These are phyloP conservation scores for Malurus melanocephalus DNA, from an alignment of 2,113 vertebrate species.

Conservation along the genomic window DNA sequence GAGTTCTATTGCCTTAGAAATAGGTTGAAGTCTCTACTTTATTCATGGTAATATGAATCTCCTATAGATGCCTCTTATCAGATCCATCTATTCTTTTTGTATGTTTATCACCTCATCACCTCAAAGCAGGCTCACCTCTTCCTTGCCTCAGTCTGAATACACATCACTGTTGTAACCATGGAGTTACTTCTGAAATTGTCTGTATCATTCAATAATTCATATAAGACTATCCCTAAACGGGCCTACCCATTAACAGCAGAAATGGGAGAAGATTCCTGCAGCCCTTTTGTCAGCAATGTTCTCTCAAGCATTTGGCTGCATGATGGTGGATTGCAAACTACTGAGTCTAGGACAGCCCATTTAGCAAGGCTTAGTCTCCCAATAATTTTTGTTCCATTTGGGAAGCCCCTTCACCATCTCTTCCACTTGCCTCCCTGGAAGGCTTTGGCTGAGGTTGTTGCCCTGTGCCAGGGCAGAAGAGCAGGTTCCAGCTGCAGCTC, in stretches of 20 bases:
- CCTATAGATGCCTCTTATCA: background rate
- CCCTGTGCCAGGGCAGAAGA: background rate
- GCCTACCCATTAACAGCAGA: background rate
- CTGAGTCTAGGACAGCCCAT: background rate
- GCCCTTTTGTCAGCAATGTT: background rate
- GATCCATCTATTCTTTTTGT: background rate
- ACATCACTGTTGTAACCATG: background rate
- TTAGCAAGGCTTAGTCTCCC: background rate
- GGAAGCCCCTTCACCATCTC: background rate
- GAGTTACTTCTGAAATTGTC: background rate
- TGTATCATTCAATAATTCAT: background rate
- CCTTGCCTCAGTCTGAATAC: background rate
- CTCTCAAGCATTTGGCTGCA: background rate
- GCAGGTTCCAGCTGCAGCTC: background rate
- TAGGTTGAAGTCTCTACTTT: background rate
- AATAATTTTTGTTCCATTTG: background rate
- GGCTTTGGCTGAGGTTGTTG: background rate
- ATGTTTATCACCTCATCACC: background rate
- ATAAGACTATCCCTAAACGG: background rate
- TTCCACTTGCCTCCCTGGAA: accelerated
- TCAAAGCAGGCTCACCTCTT: background rate
- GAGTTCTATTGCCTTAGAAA: background rate
- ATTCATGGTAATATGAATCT: background rate
- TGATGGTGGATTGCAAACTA: background rate
- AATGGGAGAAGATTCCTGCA: background rate